Percentiles rank a stretch among this genome's conserved stretches.
Evolutionary conservation across 2,797 vertebrate species (phyloP).

Genomic region (Sebastes nivosus): DNA sequence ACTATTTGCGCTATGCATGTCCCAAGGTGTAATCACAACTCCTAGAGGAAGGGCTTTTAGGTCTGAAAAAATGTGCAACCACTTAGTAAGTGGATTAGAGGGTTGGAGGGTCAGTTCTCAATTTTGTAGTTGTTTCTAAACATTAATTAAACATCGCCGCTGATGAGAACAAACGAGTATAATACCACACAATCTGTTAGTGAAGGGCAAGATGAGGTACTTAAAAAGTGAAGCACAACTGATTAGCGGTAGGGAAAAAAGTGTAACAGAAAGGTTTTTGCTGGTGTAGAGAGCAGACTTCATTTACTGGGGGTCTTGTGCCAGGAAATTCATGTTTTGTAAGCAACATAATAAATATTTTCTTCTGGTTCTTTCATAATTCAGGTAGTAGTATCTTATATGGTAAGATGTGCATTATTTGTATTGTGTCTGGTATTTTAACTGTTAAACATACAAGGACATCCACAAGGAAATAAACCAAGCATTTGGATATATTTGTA

Average conservation of each 20-base stretch:
- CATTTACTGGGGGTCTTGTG: background rate
- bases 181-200: constrained; percentile 2
- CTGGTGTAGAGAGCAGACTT: constrained; percentile 9
- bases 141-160: constrained; percentile 37
- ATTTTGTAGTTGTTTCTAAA: constrained; percentile 39
- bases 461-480: background rate
- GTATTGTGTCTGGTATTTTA: background rate
- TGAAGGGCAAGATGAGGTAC: constrained; percentile 8
- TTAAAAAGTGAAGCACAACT: constrained; percentile 28
- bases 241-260: constrained; percentile 3
- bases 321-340: constrained; percentile 17
- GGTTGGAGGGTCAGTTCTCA: constrained; percentile 34
- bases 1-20: background rate
- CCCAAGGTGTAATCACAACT: constrained; percentile 24
- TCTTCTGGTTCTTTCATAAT: constrained; percentile 19
- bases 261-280: background rate
- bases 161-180: constrained; percentile 19
- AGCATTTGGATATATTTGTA: constrained; percentile 5
- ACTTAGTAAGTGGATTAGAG: constrained; percentile 40
- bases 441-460: background rate
- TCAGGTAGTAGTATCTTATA: background rate
- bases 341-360: constrained; percentile 2
- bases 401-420: constrained; percentile 1
- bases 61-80: constrained; percentile 32
- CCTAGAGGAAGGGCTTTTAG: constrained; percentile 20